Percentiles rank a stretch among this genome's conserved stretches.
Evolutionary conservation across 2,888 invertebrate genomes (phyloP).

Genomic region (Chloroclysta siterata): DNA sequence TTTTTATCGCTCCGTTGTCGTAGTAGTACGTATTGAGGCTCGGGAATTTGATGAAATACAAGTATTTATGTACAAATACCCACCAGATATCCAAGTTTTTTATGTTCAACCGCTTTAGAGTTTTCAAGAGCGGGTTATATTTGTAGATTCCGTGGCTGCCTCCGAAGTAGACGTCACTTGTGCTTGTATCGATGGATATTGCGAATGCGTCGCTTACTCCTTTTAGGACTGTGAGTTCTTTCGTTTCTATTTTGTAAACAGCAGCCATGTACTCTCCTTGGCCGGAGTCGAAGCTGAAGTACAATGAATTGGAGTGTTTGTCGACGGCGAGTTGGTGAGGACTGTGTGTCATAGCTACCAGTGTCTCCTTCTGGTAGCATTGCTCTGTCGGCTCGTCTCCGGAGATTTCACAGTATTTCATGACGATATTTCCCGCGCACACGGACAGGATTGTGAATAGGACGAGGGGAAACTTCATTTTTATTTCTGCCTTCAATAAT

Average conservation of each 20-base stretch:
- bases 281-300: slow-evolving; percentile 73
- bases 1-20: slow-evolving; percentile 53
- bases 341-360: slow-evolving; percentile 63
- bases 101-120: slow-evolving; percentile 56
- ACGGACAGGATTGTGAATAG: slow-evolving; percentile 32
- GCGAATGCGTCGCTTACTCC: slow-evolving; percentile 76
- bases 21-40: slow-evolving; percentile 65
- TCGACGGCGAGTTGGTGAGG: slow-evolving; percentile 73
- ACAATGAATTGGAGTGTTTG: slow-evolving; percentile 59
- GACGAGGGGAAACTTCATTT: slow-evolving; percentile 24
- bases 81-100: slow-evolving; percentile 73
- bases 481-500: slow-evolving; percentile 27
- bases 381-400: slow-evolving; percentile 53
- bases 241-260: slow-evolving; percentile 58
- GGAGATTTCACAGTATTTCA: slow-evolving; percentile 56
- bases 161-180: slow-evolving; percentile 67
- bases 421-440: slow-evolving; percentile 34
- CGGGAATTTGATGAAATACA: slow-evolving; percentile 72
- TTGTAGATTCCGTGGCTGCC: slow-evolving; percentile 73
- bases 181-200: slow-evolving; percentile 54
- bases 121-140: slow-evolving; percentile 54
- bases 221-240: slow-evolving; percentile 62
- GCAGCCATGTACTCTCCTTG: slow-evolving; percentile 70
- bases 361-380: slow-evolving; percentile 65
- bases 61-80: slow-evolving; percentile 59